Percentiles rank a stretch among this genome's conserved stretches.
phyloP scores from a whole-genome alignment of 2,113 vertebrate species.

The Bombycilla garrulus region DNA sequence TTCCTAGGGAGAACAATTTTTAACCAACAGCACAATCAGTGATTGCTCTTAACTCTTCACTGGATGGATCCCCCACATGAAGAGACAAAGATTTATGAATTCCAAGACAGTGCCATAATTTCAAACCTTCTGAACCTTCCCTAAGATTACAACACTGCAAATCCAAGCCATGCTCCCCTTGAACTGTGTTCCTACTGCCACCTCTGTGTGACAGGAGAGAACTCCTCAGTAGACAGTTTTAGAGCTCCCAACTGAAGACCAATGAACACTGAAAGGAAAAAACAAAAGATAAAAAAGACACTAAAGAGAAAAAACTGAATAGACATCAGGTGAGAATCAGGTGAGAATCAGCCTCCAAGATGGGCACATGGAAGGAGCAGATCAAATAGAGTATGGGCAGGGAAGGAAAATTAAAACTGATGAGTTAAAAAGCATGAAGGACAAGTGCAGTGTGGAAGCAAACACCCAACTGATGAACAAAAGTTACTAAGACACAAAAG shows the following conservation, averaged over 20 bases:
- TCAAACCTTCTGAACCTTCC: not conserved
- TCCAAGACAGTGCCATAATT: not conserved
- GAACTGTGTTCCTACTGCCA: not conserved
- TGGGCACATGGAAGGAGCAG: not conserved
- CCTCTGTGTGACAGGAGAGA: not conserved
- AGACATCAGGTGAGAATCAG: not conserved
- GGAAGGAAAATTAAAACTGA: not conserved
- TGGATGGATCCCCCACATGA: fast-evolving
- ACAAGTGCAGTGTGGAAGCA: not conserved
- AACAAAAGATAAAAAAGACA: not conserved
- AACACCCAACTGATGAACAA: not conserved
- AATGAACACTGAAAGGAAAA: not conserved
- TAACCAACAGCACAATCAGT: not conserved
- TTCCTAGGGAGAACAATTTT: not conserved
- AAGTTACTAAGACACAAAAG: not conserved
- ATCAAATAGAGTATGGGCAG: not conserved
- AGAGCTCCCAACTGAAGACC: not conserved
- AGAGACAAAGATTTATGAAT: not conserved
- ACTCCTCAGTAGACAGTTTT: not conserved
- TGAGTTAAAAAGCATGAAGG: not conserved
- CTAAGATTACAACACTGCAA: not conserved
- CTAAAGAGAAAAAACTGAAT: not conserved
- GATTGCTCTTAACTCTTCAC: not conserved
- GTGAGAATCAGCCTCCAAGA: not conserved
- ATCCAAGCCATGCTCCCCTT: not conserved